These are phyloP conservation scores for Hymenochirus boettgeri DNA, from an alignment of 2,113 vertebrate genomes.

Conservation along the genomic window DNA sequence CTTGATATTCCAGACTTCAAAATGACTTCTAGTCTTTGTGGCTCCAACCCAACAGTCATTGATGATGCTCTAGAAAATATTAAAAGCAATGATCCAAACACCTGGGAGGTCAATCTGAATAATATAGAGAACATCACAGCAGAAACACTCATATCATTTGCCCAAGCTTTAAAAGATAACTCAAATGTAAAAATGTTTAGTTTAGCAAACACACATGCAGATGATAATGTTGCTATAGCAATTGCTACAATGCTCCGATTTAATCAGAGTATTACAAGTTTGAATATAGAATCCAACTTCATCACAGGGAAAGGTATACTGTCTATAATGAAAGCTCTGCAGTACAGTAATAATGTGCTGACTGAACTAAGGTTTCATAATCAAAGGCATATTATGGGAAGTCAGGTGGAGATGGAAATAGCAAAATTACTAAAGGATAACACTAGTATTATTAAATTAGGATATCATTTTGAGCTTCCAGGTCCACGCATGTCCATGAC, in stretches of 20 bases:
- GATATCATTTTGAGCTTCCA: constrained; percentile 93
- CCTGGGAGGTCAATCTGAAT: constrained; percentile 88
- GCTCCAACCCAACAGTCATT: constrained; percentile 85
- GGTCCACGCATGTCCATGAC: constrained; percentile 97
- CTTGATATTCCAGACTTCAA: constrained; percentile 43
- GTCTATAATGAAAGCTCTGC: constrained; percentile 82
- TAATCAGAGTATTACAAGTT: constrained; percentile 76
- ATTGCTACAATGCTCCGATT: constrained; percentile 80
- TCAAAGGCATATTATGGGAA: constrained; percentile 93
- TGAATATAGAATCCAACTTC: constrained; percentile 95
- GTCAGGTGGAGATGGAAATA: constrained; percentile 96
- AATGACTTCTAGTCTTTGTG: constrained; percentile 54
- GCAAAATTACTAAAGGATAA: constrained; percentile 88
- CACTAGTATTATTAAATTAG: constrained; percentile 81
- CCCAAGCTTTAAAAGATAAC: constrained; percentile 82
- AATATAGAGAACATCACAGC: constrained; percentile 90
- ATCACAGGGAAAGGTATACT: constrained; percentile 88
- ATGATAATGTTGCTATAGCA: constrained; percentile 79
- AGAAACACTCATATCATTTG: constrained; percentile 81
- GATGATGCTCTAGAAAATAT: constrained; percentile 84
- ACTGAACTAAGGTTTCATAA: constrained; percentile 95
- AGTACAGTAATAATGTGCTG: constrained; percentile 72
- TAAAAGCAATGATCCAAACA: constrained; percentile 71
- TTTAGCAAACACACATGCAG: constrained; percentile 87
- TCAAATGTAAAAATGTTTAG: constrained; percentile 77